Percentiles rank a stretch among this genome's conserved stretches.
These are phyloP conservation scores for Matsumyia berberina DNA, from an alignment of 2,888 invertebrate species.

Conservation along the genomic window DNA sequence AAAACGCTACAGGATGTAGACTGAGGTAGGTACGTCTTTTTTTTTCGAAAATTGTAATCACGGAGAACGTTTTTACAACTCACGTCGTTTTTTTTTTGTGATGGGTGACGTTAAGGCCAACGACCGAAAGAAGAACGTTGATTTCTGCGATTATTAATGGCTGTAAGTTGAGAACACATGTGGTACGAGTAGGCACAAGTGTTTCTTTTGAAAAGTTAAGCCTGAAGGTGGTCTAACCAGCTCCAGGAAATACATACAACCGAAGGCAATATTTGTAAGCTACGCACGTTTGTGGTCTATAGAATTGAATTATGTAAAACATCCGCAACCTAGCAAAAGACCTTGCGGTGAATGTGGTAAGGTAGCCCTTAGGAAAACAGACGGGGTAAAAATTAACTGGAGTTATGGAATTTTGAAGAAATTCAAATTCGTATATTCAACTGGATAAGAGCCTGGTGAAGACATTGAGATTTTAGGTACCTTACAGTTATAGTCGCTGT, in stretches of 20 bases:
- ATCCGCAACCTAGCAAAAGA: constrained; percentile 16
- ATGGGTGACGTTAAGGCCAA: neutral
- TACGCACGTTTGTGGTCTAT: constrained; percentile 34
- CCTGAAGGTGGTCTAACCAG: neutral
- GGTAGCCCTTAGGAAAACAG: too few relatives aligned
- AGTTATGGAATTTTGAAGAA: too few relatives aligned
- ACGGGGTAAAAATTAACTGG: too few relatives aligned
- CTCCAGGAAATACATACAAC: constrained; percentile 31
- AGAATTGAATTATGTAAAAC: constrained; percentile 54
- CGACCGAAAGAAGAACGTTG: neutral
- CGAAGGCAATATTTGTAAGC: constrained; percentile 24
- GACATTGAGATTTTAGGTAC: too few relatives aligned
- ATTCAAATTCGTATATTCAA: too few relatives aligned
- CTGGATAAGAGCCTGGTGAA: too few relatives aligned
- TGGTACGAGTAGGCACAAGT: neutral
- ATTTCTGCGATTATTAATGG: neutral
- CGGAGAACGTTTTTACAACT: neutral
- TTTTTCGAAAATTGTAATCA: neutral
- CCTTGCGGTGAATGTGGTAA: too few relatives aligned
- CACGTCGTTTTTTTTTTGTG: neutral
- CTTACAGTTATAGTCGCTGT: too few relatives aligned
- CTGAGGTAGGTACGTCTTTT: neutral
- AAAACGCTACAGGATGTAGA: constrained; percentile 4
- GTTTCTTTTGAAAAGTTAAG: neutral
- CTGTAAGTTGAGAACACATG: neutral